A percentile compares a stretch with the other conserved stretches of the same genome.
Evolutionary conservation across 2,888 invertebrate genomes (phyloP).

Genomic region (Abrostola tripartita): DNA sequence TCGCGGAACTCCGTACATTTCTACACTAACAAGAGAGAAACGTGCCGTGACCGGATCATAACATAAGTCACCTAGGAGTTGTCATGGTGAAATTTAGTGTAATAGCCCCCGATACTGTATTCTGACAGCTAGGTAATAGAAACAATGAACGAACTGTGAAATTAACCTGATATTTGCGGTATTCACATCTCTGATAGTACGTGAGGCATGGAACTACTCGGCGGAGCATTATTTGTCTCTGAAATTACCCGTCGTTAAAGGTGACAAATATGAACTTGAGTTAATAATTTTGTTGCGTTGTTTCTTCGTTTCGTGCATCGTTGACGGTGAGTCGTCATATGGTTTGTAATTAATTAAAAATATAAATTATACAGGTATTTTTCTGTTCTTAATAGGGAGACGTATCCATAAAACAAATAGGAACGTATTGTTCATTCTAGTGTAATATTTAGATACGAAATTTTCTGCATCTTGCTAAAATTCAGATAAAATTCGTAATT

Average conservation of each 20-base stretch:
- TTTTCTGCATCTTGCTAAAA: no score
- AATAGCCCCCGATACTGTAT: slow-evolving; percentile 45
- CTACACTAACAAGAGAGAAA: slow-evolving; percentile 39
- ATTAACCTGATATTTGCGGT: slow-evolving; percentile 7
- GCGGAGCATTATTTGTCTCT: not conserved
- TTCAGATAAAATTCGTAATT: no score
- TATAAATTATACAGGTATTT: no score
- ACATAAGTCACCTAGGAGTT: slow-evolving; percentile 61
- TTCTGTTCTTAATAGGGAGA: no score
- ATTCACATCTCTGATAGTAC: not conserved
- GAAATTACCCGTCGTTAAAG: not conserved
- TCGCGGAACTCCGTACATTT: slow-evolving; percentile 14
- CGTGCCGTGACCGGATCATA: slow-evolving; percentile 65
- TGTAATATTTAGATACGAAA: no score
- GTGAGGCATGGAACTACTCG: not conserved
- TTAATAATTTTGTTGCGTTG: not conserved
- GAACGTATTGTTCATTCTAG: no score
- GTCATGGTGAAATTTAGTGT: slow-evolving; percentile 66
- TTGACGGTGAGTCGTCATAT: no score
- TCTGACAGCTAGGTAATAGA: slow-evolving; percentile 16
- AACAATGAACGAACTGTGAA: slow-evolving; percentile 18
- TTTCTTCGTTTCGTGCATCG: not conserved
- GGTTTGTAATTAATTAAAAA: no score
- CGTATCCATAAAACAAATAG: no score
- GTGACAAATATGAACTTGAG: not conserved